Base-by-base conservation (phyloP, 37 sponge, comb jelly and placozoan genomes). In the Geodia barretti region DNA sequence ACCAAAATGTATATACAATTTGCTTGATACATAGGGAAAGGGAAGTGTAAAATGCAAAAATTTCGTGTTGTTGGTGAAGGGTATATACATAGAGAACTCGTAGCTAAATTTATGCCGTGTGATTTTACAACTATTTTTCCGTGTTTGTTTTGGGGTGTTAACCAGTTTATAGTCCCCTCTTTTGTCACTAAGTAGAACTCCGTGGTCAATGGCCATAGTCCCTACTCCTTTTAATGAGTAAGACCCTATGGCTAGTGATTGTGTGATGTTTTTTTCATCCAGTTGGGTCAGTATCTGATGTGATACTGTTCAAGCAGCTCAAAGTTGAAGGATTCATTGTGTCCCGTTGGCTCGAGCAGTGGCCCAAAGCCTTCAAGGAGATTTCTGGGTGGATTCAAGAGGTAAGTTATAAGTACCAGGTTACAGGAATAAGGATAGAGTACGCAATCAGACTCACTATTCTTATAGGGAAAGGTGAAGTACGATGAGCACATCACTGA, bases 241-340 rank as follows among this genome's bases (percentile, higher is more conserved):
- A 38, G 72, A 58, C 8, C 9, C 7, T 7, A 75, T 47, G 17
- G 4, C 11, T 35, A 31, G 7, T 20, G 14, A 37, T n/a, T 62
- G 7, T 9, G 34, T 3, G 23, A 23, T 4, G 5, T n/a, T n/a
- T 20, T 11, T 58, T 58, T n/a, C 36, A 61, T 82, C 0, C 60
- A 86, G 82, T 11, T 68, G 36, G 30, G 14, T 43, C 54, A 0
- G 41, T 91, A 2, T 62, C 68, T 39, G 35, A n/a, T 1, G 5
- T 69, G 3, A 91, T 95, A 11, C 76, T 95, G 23, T 9, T 30
- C 11, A 75, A 95, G 0, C 86, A 88, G 75, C 61, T 95, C 62
- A 95, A 61, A 34, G 64, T 95, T 20, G 75, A 92, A 65, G 95
- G 95, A 25, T 91, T 95, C 66, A 60, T 88, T 1, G 93, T 87